A percentile compares a stretch with the other conserved stretches of the same genome.
Conservation (phyloP, 2,888 invertebrate genomes). For the Metacarcinus magister region DNA sequence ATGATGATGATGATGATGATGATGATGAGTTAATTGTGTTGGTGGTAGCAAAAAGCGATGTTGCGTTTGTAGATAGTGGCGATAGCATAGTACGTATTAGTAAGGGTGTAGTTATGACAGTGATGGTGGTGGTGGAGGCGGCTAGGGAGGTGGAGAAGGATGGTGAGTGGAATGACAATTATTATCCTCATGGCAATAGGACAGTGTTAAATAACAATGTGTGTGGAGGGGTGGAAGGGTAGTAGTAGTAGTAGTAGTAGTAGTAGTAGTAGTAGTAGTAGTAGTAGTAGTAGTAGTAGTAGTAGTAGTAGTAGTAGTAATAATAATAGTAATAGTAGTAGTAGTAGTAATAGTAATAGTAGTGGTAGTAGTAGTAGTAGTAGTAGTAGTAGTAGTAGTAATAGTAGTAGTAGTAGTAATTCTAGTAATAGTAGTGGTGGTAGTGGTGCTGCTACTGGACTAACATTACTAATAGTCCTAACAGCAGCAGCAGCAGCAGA, state of each 20-base stretch:
- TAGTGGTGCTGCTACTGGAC: neutral
- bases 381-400: neutral
- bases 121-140: conserved; percentile 29
- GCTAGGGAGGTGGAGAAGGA: neutral
- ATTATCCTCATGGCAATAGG: neutral
- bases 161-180: conserved; percentile 10
- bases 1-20: neutral
- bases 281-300: conserved; percentile 31
- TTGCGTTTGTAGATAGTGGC: neutral
- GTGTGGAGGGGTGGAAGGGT: neutral
- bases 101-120: neutral
- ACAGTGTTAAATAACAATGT: neutral
- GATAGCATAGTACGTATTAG: neutral
- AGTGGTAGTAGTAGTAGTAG: neutral
- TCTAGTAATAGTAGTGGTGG: neutral
- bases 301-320: neutral
- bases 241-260: neutral
- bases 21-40: neutral
- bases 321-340: neutral
- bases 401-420: neutral
- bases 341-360: neutral
- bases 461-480: neutral
- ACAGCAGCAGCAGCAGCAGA: neutral
- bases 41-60: neutral
- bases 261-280: neutral